Evolutionary conservation across 2,797 vertebrate species (phyloP).

Genomic region (Sebastes flavidus): DNA sequence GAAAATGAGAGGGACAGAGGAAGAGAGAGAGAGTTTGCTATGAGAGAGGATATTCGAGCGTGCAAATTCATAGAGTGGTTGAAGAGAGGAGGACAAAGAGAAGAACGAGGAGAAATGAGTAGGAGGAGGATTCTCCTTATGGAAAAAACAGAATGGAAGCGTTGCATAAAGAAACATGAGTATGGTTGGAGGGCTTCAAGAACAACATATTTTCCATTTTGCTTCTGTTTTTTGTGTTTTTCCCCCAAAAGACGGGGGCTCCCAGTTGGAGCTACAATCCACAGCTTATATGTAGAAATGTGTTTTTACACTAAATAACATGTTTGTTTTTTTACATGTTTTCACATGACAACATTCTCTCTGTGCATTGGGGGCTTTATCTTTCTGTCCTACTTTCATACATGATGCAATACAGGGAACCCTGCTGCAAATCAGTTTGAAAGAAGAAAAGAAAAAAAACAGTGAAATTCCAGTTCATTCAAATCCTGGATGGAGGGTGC

Average conservation of each 20-base stretch:
- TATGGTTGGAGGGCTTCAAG: constrained; percentile 7
- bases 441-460: background rate
- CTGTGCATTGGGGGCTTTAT: background rate
- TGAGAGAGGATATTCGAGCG: constrained; percentile 26
- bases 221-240: constrained; percentile 11
- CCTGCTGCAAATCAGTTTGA: constrained; percentile 17
- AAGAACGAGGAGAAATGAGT: constrained; percentile 18
- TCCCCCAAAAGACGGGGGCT: background rate
- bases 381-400: constrained; percentile 23
- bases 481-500: constrained; percentile 39
- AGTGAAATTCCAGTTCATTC: constrained; percentile 51
- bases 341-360: background rate
- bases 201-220: background rate
- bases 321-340: background rate
- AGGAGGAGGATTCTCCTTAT: constrained; percentile 41
- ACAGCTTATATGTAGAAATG: background rate
- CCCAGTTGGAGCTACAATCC: background rate
- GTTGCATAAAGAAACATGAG: constrained; percentile 33
- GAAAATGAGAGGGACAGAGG: constrained; percentile 26
- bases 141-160: constrained; percentile 12
- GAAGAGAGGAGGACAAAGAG: constrained; percentile 25
- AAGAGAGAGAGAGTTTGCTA: constrained; percentile 29
- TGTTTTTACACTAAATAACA: background rate
- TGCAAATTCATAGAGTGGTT: constrained; percentile 22
- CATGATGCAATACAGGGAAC: constrained; percentile 40